phyloP scores from a whole-genome alignment of 2,797 vertebrate species.

The Arnoldichthys spilopterus region DNA sequence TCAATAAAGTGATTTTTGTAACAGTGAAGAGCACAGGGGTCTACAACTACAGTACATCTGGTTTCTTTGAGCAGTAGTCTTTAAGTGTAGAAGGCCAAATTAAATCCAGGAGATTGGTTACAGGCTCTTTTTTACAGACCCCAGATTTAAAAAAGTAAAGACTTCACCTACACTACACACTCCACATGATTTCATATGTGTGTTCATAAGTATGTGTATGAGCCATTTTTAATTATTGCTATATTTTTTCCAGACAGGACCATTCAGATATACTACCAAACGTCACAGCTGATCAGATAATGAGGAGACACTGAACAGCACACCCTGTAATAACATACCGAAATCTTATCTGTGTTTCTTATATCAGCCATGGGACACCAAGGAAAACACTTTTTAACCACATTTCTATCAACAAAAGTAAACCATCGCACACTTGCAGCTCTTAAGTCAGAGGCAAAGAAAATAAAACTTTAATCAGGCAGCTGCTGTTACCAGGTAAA shows the following conservation, averaged over 20 bases:
- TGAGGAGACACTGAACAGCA: not conserved
- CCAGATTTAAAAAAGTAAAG: not conserved
- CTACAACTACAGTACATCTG: not conserved
- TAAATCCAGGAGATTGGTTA: not conserved
- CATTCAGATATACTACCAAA: not conserved
- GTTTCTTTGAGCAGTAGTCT: not conserved
- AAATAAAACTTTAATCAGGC: constrained; percentile 75
- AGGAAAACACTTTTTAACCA: constrained; percentile 62
- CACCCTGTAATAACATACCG: not conserved
- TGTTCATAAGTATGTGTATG: no score
- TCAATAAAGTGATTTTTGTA: not conserved
- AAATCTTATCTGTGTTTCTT: constrained; percentile 15
- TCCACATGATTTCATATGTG: not conserved
- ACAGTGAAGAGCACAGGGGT: not conserved
- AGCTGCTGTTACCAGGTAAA: constrained; percentile 37
- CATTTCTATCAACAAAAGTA: constrained; percentile 64
- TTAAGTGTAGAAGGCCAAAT: not conserved
- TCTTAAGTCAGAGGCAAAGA: constrained; percentile 63
- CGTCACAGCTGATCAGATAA: not conserved
- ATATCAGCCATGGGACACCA: constrained; percentile 49
- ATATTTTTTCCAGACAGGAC: not conserved
- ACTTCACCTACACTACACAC: not conserved
- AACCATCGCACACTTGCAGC: constrained; percentile 70
- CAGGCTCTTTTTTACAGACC: not conserved
- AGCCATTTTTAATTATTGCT: not conserved